Base-by-base conservation (phyloP, 2,888 invertebrate species). In the Tetanocera ferruginea region DNA sequence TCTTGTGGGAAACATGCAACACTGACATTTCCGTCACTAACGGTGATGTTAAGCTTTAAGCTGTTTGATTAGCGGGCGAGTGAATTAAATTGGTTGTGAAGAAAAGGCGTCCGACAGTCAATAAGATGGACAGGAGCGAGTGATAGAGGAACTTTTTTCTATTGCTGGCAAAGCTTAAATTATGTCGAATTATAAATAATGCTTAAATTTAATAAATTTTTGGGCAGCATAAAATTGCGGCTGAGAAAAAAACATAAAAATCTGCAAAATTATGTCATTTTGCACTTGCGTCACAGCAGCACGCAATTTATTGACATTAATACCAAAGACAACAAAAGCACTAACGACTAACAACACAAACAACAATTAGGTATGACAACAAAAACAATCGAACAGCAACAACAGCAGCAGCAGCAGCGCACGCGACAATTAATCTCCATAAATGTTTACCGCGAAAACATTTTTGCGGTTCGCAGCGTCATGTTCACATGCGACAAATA, bases 391-490 rank as follows among this genome's bases (percentile, higher is more conserved):
- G 55, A 71, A 71, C 52, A 28, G 34, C 51, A 72, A 34, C 72
- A 72, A 23, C 60, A 71, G 34, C 55, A 72, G 5, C 19, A 60
- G 43, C 72, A 72, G 28, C 34, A 71, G 14, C 11, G 73, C 73
- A 62, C 62, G 79, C 82, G 79, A 78, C 82, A 81, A 82, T 82
- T 82, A 81, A 82, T 82, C 82, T 81, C 80, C 82, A 82, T 82
- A 81, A 82, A 82, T 81, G 82, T 81, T 82, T 72, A 82, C 82
- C 81, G 81, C 82, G 81, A 81, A 82, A 81, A 81, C 81, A 82
- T 81, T 81, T 81, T 79, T 82, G 82, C 79, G 82, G 82, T 81
- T 79, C 71, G 77, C 80, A 69, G n/a, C 76, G 74, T 31, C 37
- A 78, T 75, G 66, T 75, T 72, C 66, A 67, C 67, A 66, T 52